Evolutionary conservation across 2,113 vertebrate species (phyloP).

Genomic region (Circaetus gallicus): DNA sequence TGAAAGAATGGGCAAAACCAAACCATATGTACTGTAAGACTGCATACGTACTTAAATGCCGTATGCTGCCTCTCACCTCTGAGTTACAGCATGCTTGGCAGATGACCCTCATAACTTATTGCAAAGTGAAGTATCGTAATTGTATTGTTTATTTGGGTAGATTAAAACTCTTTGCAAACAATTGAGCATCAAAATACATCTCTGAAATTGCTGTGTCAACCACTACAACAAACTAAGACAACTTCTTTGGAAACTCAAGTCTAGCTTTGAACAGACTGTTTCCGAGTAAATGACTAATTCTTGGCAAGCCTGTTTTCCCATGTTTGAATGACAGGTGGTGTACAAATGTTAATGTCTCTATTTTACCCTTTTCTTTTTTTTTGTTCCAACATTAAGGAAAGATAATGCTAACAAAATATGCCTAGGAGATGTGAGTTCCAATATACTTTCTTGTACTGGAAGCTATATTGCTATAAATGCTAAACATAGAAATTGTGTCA

Average conservation of each 20-base stretch:
- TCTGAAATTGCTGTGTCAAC: background rate
- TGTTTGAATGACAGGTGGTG: background rate
- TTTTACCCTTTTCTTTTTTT: background rate
- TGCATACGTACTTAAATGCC: background rate
- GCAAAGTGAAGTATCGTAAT: background rate
- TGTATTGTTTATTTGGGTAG: background rate
- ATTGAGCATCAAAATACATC: background rate
- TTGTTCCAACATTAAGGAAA: background rate
- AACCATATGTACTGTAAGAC: accelerated
- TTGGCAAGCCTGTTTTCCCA: background rate
- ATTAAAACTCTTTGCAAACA: background rate
- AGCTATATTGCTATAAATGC: background rate
- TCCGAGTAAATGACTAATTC: background rate
- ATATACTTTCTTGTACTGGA: background rate
- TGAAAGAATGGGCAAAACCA: background rate
- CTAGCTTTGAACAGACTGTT: background rate
- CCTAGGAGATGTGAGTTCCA: background rate
- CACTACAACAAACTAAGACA: background rate
- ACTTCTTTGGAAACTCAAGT: background rate
- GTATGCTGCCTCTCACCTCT: background rate
- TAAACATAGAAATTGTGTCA: background rate
- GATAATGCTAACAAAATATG: background rate
- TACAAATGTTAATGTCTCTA: background rate
- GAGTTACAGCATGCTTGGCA: background rate
- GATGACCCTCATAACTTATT: background rate